Percentiles rank a stretch among this genome's conserved stretches.
phyloP scores from a whole-genome alignment of 1,140 invertebrate genomes.

The Trichogramma pretiosum region DNA sequence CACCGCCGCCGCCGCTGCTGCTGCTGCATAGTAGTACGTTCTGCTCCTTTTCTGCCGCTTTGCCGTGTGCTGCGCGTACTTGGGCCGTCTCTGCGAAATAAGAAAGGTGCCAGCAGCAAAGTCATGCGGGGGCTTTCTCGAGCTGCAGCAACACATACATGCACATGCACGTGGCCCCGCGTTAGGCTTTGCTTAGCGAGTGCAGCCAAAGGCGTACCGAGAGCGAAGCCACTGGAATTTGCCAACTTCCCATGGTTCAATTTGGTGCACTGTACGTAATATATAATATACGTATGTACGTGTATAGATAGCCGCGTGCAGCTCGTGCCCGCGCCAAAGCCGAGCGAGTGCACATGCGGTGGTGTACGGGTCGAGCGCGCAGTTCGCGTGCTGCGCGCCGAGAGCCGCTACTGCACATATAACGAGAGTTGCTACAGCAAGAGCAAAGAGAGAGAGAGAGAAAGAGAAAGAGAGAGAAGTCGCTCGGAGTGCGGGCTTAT shows the following conservation, averaged over 20 bases:
- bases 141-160: neutral
- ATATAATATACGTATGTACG: too few relatives aligned
- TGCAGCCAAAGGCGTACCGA: slow-evolving; percentile 9
- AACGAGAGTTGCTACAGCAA: too few relatives aligned
- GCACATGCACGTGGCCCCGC: neutral
- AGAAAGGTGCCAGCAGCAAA: slow-evolving; percentile 35
- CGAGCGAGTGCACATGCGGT: neutral
- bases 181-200: too few relatives aligned
- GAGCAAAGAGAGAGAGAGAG: too few relatives aligned
- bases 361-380: too few relatives aligned
- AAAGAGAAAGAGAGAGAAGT: too few relatives aligned
- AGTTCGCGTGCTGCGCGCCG: too few relatives aligned
- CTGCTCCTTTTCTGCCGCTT: slow-evolving; percentile 12
- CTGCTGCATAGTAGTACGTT: neutral
- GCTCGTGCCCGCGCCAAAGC: neutral
- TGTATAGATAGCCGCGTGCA: neutral
- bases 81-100: slow-evolving; percentile 31
- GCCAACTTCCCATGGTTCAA: slow-evolving; percentile 34
- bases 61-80: too few relatives aligned
- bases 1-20: too few relatives aligned
- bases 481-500: too few relatives aligned
- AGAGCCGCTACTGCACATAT: too few relatives aligned
- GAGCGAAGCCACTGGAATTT: slow-evolving; percentile 32
- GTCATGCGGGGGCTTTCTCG: slow-evolving; percentile 1
- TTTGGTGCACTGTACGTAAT: too few relatives aligned